Base-by-base conservation (phyloP, 2,797 vertebrate species). In the Leptodactylus fallax region DNA sequence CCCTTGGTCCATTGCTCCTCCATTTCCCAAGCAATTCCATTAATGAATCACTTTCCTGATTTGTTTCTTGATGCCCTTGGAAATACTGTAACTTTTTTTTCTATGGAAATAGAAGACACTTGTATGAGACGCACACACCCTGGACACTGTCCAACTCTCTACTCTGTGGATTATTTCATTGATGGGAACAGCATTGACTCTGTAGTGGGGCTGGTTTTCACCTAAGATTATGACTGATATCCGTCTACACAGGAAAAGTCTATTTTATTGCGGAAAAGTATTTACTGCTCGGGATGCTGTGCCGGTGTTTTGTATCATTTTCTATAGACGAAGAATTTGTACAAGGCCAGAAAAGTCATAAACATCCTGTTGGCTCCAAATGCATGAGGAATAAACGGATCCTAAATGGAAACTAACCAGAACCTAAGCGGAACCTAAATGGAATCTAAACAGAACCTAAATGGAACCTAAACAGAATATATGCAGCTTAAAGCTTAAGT, bases 231-330 rank as follows among this genome's bases (percentile, higher is more conserved):
- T 92, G 91, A 94, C 90, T 92, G 92, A 93, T 85, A 91, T 90
- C 85, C 61, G 90, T 90, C 80, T 92, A 92, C 91, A 93, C 93
- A 91, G 91, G 91, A 85, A 92, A 89, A 92, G 90, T 90, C 80
- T 81, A 76, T 87, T 93, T 94, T 93, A 94, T 88, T 90, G 86
- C 87, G 91, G 92, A 93, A 91, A 79, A 93, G 91, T 91, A 93
- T 92, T 90, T 93, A 93, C 92, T 78, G 83, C 86, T 90, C 90
- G 92, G 92, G 91, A 91, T 92, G 87, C 85, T 88, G 90, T 89
- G 92, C 92, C 94, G 95, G 81, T 72, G 91, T 79, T 78, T 88
- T 93, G 86, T 92, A 90, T 92, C 92, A 91, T 91, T 93, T 77
- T 83, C 55, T 92, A 61, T 61, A 88, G 86, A 91, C 91, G 92